Evolutionary conservation across 2,113 vertebrate species (phyloP), one percentile per base, ranked within the genome.

Genomic region (Microcebus lehilahytsara): DNA sequence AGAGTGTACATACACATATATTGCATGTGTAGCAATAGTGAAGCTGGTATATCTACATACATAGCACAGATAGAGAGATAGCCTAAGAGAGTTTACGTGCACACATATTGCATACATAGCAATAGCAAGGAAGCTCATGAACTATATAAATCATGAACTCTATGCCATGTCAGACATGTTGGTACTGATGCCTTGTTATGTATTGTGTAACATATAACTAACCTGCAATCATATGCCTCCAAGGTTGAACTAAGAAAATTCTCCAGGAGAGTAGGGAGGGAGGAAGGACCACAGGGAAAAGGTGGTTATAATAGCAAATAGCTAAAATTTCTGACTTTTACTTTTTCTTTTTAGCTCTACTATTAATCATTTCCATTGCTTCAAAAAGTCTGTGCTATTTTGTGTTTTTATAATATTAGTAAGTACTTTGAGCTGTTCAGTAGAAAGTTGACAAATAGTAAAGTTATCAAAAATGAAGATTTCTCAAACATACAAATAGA

Each of bases 31-130:
- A 60, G 67, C 27, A 1, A 1, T 2, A 13, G 66, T 17, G 20
- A 40, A 12, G 86, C 30, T 5, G 30, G 42, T 9, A 3, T 16
- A 0, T 1, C 1, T 6, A 2, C 2, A 22, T 16, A 1, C 1
- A 9, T 34, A 22, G 7, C 34, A 5, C 16, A 19, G 3, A 3
- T 8, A 6, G 0, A 8, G 5, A 8, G 5, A 16, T 30, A 9
- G 32, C 14, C 1, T 19, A 62, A 62, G 46, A 49, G 46, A 49
- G 23, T 4, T 11, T 11, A 62, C 53, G 11, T 37, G 42, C 23
- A 51, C 25, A 5, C n/a, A 34, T 32, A 56, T 1, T 58, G 25
- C 60, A 69, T 9, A 5, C 14, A 10, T 9, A 40, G 30, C 42
- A 2, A 20, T 4, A 16, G 34, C 1, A 13, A 30, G 51, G 58